Conservation (phyloP, 1,140 invertebrate genomes). For the Sarcophaga bullata region DNA sequence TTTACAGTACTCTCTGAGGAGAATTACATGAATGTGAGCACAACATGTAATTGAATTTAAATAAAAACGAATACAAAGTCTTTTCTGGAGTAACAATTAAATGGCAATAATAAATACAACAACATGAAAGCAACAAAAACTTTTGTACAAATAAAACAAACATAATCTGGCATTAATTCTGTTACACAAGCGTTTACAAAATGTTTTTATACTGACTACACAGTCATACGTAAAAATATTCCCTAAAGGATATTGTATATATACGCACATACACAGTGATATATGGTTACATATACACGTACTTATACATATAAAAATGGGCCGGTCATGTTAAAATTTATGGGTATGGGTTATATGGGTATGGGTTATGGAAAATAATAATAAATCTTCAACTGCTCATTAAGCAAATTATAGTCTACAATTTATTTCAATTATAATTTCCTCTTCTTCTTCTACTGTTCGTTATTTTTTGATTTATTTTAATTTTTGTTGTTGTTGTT, state of each 20-base stretch:
- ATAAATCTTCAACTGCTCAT: conserved; percentile 65
- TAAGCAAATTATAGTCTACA: conserved; percentile 65
- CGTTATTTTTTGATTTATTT: too few relatives aligned
- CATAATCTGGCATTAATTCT: conserved; percentile 1
- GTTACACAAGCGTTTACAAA: not conserved
- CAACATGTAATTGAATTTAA: too few relatives aligned
- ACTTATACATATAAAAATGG: too few relatives aligned
- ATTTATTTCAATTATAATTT: conserved; percentile 50
- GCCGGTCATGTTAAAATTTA: too few relatives aligned
- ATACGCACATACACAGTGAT: too few relatives aligned
- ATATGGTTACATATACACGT: too few relatives aligned
- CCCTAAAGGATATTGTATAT: not conserved
- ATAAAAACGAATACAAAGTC: too few relatives aligned
- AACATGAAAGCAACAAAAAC: not conserved
- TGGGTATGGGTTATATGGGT: not conserved
- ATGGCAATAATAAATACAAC: conserved; percentile 14
- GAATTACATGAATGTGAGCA: too few relatives aligned
- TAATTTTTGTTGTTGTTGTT: not conserved
- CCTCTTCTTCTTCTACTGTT: conserved; percentile 54
- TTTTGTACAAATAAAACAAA: not conserved
- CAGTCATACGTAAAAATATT: not conserved
- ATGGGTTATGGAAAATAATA: conserved; percentile 49
- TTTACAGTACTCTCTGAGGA: too few relatives aligned
- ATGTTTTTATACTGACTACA: not conserved
- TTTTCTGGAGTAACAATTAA: not conserved